Evolutionary conservation across 2,113 vertebrate species (phyloP).

Genomic region (Oriolus oriolus): DNA sequence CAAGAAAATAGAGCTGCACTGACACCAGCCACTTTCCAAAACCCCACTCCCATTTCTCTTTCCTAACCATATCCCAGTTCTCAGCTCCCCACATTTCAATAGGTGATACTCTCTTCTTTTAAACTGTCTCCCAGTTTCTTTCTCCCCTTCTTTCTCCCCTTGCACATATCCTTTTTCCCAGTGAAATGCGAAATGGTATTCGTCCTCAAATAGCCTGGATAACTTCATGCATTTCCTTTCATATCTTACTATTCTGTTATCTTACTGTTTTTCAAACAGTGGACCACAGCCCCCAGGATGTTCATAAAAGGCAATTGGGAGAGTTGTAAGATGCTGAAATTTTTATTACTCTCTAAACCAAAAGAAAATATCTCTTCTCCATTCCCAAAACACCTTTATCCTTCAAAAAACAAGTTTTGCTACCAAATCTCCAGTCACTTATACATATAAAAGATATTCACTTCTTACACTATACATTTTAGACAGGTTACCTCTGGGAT

Average conservation of each 20-base stretch:
- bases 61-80: neutral
- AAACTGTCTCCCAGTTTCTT: neutral
- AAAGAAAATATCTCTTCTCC: neutral
- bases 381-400: neutral
- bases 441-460: neutral
- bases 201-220: neutral
- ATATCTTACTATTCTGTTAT: neutral
- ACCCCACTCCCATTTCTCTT: neutral
- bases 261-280: neutral
- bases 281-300: conserved; percentile 1
- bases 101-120: neutral
- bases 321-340: conserved; percentile 1
- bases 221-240: neutral
- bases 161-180: neutral
- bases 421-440: neutral
- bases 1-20: neutral
- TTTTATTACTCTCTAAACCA: conserved; percentile 23
- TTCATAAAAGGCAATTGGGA: conserved; percentile 11
- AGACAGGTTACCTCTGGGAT: neutral
- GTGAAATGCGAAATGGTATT: neutral
- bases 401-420: neutral
- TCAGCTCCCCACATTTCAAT: neutral
- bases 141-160: neutral
- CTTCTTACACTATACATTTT: neutral
- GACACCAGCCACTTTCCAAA: neutral